These are phyloP conservation scores for Maniola jurtina DNA, from an alignment of 1,140 invertebrate genomes.

Conservation along the genomic window DNA sequence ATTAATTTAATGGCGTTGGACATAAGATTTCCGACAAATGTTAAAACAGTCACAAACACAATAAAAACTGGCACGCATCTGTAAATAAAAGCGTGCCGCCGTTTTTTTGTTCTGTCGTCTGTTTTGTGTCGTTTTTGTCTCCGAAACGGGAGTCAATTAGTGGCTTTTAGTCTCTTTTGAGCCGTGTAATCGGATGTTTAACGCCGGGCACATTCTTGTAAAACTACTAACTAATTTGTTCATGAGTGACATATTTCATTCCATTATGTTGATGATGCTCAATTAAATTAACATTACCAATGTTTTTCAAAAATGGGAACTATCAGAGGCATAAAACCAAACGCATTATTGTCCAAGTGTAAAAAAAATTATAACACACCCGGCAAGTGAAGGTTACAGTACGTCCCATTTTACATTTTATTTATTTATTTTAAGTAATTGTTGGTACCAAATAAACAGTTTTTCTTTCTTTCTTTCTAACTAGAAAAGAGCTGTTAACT, in stretches of 20 bases:
- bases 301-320: too few relatives aligned
- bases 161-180: constrained; percentile 47
- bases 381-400: too few relatives aligned
- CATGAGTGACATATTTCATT: constrained; percentile 24
- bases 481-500: too few relatives aligned
- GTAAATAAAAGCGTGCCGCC: constrained; percentile 37
- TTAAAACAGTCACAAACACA: constrained; percentile 9
- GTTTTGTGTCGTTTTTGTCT: constrained; percentile 53
- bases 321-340: too few relatives aligned
- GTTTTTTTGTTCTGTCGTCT: constrained; percentile 43
- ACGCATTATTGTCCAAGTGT: too few relatives aligned
- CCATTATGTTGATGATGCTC: not conserved
- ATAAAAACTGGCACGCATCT: constrained; percentile 23
- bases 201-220: constrained; percentile 39
- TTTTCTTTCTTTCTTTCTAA: too few relatives aligned
- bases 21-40: not conserved
- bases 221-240: constrained; percentile 42
- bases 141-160: constrained; percentile 56
- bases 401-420: too few relatives aligned
- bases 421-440: too few relatives aligned
- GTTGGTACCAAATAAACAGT: too few relatives aligned
- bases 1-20: not conserved
- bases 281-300: not conserved
- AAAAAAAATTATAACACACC: too few relatives aligned
- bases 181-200: constrained; percentile 47